Conservation (phyloP, 2,888 invertebrate species). For the Linnaemya vulpina region DNA sequence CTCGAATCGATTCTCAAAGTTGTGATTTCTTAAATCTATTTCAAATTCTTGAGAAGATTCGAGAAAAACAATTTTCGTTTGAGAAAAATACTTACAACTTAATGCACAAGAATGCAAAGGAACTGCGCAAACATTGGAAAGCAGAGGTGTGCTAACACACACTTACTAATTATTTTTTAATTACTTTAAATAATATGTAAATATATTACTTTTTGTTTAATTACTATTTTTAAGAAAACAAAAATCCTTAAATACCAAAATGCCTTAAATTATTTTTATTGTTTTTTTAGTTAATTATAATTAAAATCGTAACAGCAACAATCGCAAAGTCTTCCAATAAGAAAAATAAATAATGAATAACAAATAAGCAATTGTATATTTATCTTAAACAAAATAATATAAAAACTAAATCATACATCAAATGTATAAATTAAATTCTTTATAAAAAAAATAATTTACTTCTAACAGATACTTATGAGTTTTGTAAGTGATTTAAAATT, state of each 20-base stretch:
- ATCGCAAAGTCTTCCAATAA: constrained; percentile 74
- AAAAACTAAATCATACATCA: neutral
- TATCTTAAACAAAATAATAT: constrained; percentile 21
- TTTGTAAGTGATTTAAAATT: constrained; percentile 29
- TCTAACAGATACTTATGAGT: constrained; percentile 34
- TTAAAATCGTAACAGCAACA: constrained; percentile 70
- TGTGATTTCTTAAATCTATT: no score
- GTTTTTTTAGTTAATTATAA: constrained; percentile 33
- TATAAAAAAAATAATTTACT: neutral
- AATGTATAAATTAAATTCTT: neutral
- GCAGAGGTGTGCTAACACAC: neutral
- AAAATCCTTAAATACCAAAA: constrained; percentile 64
- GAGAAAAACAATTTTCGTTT: no score
- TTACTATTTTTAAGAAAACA: constrained; percentile 28
- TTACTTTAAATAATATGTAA: neutral
- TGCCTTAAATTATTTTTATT: constrained; percentile 58
- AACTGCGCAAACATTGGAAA: no score
- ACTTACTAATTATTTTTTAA: neutral
- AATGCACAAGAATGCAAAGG: no score
- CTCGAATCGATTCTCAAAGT: no score
- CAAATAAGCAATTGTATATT: constrained; percentile 17
- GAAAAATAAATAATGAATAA: constrained; percentile 19
- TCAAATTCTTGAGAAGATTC: no score
- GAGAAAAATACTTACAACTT: no score
- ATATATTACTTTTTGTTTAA: neutral